Evolutionary conservation across 2,888 invertebrate genomes (phyloP).

Genomic region (Chymomyza caudatula): DNA sequence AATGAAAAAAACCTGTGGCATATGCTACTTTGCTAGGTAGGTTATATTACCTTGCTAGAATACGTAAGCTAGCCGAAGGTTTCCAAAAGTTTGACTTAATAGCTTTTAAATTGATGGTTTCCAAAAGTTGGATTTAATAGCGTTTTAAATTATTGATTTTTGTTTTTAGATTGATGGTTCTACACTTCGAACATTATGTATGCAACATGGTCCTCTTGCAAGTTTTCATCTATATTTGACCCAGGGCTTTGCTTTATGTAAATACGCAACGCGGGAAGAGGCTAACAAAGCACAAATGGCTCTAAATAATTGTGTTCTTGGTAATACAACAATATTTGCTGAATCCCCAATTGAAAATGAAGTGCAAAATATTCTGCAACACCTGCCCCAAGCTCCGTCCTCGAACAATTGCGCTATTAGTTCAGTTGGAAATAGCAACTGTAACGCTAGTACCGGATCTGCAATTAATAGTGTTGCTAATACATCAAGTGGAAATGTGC

Average conservation of each 20-base stretch:
- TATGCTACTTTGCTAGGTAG: too few relatives aligned
- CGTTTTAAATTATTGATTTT: background rate
- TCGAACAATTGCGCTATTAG: conserved; percentile 66
- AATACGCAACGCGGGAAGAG: conserved; percentile 95
- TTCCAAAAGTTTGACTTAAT: too few relatives aligned
- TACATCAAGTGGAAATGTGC: conserved; percentile 30
- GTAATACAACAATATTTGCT: conserved; percentile 95
- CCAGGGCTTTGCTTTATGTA: conserved; percentile 96
- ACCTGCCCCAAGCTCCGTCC: conserved; percentile 79
- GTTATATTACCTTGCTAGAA: too few relatives aligned
- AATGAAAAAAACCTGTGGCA: too few relatives aligned
- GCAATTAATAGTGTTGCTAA: conserved; percentile 1
- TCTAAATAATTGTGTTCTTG: conserved; percentile 94
- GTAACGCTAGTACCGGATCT: conserved; percentile 9
- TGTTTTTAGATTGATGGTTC: conserved; percentile 91
- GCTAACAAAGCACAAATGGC: conserved; percentile 98
- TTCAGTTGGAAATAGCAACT: conserved; percentile 55
- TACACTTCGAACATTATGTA: conserved; percentile 95
- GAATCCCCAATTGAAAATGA: conserved; percentile 95
- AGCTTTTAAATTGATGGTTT: too few relatives aligned
- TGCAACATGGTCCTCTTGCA: conserved; percentile 96
- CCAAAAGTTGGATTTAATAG: too few relatives aligned
- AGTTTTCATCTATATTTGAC: conserved; percentile 96
- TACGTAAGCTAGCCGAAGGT: too few relatives aligned
- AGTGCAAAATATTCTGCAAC: conserved; percentile 91